These are phyloP conservation scores for Hucho hucho DNA, from an alignment of 2,113 vertebrate species.

Conservation along the genomic window DNA sequence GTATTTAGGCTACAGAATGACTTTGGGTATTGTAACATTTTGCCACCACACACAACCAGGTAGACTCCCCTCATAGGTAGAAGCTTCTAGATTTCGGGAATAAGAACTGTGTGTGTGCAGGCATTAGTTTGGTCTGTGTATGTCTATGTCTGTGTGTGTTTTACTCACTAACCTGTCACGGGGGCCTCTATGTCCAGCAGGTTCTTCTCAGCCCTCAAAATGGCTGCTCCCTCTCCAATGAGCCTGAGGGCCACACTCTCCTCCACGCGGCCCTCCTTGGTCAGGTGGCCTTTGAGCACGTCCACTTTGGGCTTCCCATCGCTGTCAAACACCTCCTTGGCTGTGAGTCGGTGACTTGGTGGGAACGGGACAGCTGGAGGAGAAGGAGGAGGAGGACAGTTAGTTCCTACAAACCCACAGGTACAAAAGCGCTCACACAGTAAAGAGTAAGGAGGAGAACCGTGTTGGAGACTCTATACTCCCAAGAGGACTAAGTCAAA, in stretches of 20 bases:
- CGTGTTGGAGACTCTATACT: too few relatives aligned
- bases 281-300: conserved; percentile 96
- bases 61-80: too few relatives aligned
- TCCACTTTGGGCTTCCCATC: conserved; percentile 97
- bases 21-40: too few relatives aligned
- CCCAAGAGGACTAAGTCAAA: too few relatives aligned
- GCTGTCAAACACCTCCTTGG: conserved; percentile 97
- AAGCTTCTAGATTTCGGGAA: too few relatives aligned
- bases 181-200: conserved; percentile 97
- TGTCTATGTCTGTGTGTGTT: too few relatives aligned
- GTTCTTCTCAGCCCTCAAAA: conserved; percentile 94
- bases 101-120: too few relatives aligned
- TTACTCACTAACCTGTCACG: conserved; percentile 84
- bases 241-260: conserved; percentile 93
- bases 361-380: conserved; percentile 94
- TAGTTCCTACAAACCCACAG: background rate
- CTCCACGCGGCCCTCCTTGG: conserved; percentile 97
- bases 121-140: too few relatives aligned
- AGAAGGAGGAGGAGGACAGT: conserved; percentile 23
- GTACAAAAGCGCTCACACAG: too few relatives aligned
- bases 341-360: conserved; percentile 94
- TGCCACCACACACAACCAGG: too few relatives aligned
- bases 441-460: too few relatives aligned
- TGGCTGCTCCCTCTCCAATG: conserved; percentile 91
- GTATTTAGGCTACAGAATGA: too few relatives aligned